Conservation (phyloP, 2,797 vertebrate genomes). For the Coluber constrictor region DNA sequence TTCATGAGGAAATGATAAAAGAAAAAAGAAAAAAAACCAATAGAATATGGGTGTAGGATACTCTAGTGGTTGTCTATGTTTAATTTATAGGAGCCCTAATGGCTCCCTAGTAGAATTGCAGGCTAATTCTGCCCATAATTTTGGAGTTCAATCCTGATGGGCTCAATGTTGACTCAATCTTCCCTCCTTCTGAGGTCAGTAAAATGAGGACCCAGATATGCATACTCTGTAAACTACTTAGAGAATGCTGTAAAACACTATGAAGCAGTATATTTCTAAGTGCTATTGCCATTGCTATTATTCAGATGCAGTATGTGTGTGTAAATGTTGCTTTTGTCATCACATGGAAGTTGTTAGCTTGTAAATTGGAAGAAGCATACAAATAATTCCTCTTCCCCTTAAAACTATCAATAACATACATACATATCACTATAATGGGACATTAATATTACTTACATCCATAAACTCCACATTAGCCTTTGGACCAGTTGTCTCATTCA, state of each 20-base stretch:
- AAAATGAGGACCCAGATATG: background rate
- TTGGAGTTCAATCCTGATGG: background rate
- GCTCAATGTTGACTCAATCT: background rate
- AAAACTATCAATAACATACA: background rate
- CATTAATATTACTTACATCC: constrained; percentile 85
- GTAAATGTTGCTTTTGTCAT: background rate
- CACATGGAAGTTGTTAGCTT: background rate
- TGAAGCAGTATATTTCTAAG: too few species aligned
- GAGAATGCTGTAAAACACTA: too few species aligned
- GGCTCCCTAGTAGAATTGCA: background rate
- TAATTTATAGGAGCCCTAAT: background rate
- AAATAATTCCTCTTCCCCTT: background rate
- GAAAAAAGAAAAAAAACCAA: background rate
- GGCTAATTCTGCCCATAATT: background rate
- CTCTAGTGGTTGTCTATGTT: background rate
- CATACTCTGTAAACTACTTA: background rate
- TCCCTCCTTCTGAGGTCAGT: background rate
- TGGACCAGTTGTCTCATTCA: constrained; percentile 91
- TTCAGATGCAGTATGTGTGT: background rate
- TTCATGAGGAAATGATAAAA: background rate
- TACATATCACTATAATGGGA: background rate
- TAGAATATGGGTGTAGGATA: background rate
- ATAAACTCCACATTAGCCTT: constrained; percentile 98
- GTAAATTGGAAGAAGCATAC: background rate
- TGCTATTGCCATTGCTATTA: background rate